Conservation (phyloP, 1,140 invertebrate genomes). For the Conus ventricosus region DNA sequence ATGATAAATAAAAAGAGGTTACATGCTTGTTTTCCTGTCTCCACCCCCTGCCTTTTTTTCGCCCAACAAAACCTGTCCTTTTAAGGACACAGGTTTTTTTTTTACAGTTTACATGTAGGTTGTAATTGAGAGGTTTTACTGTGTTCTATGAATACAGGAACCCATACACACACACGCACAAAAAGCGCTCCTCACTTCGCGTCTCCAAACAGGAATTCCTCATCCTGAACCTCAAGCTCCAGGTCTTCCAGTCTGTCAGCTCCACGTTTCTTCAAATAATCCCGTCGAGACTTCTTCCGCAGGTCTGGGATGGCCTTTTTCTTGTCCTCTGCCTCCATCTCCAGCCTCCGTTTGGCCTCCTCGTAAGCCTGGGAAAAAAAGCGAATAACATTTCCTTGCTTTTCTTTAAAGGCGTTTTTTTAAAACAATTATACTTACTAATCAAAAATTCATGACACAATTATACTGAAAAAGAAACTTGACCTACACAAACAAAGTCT, state of each 20-base stretch:
- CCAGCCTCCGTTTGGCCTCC: slow-evolving; percentile 93
- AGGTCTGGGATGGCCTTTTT: slow-evolving; percentile 91
- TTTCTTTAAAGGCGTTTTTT: too few relatives aligned
- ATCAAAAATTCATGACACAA: too few relatives aligned
- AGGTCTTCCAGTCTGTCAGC: slow-evolving; percentile 97
- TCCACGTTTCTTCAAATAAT: slow-evolving; percentile 96
- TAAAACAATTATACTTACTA: too few relatives aligned
- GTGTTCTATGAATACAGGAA: not conserved
- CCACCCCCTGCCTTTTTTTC: too few relatives aligned
- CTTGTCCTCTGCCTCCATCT: slow-evolving; percentile 84
- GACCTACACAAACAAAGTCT: too few relatives aligned
- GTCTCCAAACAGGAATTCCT: slow-evolving; percentile 95
- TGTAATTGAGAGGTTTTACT: too few relatives aligned
- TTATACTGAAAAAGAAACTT: too few relatives aligned
- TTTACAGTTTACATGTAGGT: too few relatives aligned
- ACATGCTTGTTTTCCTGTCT: too few relatives aligned
- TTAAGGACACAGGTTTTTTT: too few relatives aligned
- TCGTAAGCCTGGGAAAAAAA: slow-evolving; percentile 80
- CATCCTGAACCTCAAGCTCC: slow-evolving; percentile 95
- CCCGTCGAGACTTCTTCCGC: slow-evolving; percentile 91
- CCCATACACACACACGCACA: slow-evolving; percentile 2
- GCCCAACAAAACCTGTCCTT: too few relatives aligned
- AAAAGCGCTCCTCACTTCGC: slow-evolving; percentile 81
- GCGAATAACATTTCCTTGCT: not conserved
- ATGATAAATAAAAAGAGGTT: too few relatives aligned